Evolutionary conservation across 2,888 invertebrate species (phyloP), one percentile per base, ranked within the genome.

Genomic region (Tanytarsus gracilentus): DNA sequence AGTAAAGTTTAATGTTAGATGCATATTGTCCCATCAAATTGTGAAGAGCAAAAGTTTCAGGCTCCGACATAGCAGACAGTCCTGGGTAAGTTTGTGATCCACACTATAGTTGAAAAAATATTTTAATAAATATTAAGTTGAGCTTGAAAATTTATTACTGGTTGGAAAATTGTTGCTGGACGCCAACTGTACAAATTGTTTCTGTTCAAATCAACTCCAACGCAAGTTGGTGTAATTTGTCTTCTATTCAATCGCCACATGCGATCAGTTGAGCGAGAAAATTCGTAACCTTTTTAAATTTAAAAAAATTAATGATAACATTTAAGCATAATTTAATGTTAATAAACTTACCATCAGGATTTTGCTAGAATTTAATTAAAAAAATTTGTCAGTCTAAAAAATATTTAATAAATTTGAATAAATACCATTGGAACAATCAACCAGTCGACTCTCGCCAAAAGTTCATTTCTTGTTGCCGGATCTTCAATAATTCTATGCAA

Each of bases 331-430:
- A n/a, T n/a, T n/a, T n/a, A n/a, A n/a, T n/a, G n/a, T n/a, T n/a
- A n/a, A n/a, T n/a, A n/a, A n/a, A n/a, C n/a, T n/a, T n/a, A n/a
- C 30, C 86, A 69, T 87, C 86, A 16, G 86, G 85, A 69, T 87
- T 87, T 9, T 44, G 21, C 44, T n/a, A n/a, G n/a, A n/a, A n/a
- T n/a, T n/a, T n/a, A n/a, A n/a, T n/a, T n/a, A n/a, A n/a, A n/a
- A n/a, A n/a, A n/a, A n/a, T n/a, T n/a, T n/a, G n/a, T n/a, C n/a
- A n/a, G n/a, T n/a, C n/a, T n/a, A n/a, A n/a, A n/a, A n/a, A n/a
- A n/a, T n/a, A n/a, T n/a, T n/a, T 11, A n/a, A n/a, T n/a, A n/a
- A n/a, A n/a, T n/a, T n/a, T n/a, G n/a, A n/a, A n/a, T n/a, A n/a
- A n/a, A n/a, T n/a, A 80, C 76, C 2, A 81, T 70, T 0, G 86